These are phyloP conservation scores for Myiagra hebetior DNA, from an alignment of 2,113 vertebrate genomes.

Conservation along the genomic window DNA sequence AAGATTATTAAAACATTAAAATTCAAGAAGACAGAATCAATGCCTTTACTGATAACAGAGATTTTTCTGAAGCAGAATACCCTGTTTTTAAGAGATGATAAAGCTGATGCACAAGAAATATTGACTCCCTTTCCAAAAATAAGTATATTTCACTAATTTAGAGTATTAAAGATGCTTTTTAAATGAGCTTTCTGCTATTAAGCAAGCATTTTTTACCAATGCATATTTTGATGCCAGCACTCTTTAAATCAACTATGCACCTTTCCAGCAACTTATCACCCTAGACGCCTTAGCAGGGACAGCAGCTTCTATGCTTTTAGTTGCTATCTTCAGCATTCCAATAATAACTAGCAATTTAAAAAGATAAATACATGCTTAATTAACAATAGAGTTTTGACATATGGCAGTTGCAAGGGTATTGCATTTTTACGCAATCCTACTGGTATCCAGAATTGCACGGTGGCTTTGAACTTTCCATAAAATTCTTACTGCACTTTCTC, in stretches of 20 bases:
- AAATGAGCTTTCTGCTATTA: neutral
- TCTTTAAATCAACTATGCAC: neutral
- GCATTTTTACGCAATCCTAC: neutral
- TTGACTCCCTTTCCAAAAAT: neutral
- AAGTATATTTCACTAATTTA: neutral
- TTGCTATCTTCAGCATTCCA: neutral
- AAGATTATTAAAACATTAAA: neutral
- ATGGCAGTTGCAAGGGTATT: neutral
- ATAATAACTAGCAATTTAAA: neutral
- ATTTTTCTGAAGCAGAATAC: neutral
- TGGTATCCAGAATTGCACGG: neutral
- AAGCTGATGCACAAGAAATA: neutral
- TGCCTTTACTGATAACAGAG: neutral
- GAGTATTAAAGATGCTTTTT: neutral
- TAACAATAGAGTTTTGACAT: neutral
- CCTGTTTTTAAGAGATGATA: neutral
- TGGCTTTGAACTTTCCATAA: neutral
- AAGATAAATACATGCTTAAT: neutral
- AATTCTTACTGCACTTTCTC: neutral
- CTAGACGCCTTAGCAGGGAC: neutral
- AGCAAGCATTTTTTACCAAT: neutral
- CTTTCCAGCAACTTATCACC: neutral
- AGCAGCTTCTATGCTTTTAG: neutral
- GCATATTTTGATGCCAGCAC: neutral
- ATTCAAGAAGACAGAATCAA: neutral